Percentiles rank a stretch among this genome's conserved stretches.
These are phyloP conservation scores for Quadroppia sp. DNA, from an alignment of 2,888 invertebrate species.

Conservation along the genomic window DNA sequence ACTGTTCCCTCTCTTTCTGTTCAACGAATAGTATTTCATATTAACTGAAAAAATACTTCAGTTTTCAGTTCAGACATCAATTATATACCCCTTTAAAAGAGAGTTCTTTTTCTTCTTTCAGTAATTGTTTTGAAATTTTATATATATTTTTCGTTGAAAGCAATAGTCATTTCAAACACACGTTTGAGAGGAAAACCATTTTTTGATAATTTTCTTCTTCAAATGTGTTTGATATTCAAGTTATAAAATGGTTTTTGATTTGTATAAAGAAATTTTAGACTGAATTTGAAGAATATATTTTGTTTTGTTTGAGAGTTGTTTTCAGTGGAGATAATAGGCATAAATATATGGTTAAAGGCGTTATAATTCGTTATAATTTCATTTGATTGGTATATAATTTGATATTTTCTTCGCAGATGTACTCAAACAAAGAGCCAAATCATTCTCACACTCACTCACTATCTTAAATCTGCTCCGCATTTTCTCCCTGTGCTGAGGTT, in stretches of 20 bases:
- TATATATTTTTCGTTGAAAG: no score
- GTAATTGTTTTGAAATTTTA: no score
- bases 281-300: no score
- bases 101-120: no score
- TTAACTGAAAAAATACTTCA: neutral
- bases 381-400: conserved; percentile 21
- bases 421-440: neutral
- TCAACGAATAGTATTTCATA: neutral
- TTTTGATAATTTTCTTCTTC: neutral
- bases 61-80: neutral
- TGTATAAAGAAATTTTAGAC: neutral
- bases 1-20: neutral
- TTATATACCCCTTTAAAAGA: no score
- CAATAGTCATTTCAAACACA: no score
- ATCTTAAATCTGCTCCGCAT: neutral
- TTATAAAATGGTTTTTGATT: neutral
- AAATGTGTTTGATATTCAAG: neutral
- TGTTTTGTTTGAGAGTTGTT: neutral
- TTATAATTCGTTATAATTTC: conserved; percentile 19
- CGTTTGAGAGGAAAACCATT: no score
- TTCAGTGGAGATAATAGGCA: neutral
- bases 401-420: conserved; percentile 1
- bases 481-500: neutral
- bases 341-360: neutral
- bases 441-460: neutral